Conservation (phyloP, 2,797 vertebrate species). For the Loriculus beryllinus region DNA sequence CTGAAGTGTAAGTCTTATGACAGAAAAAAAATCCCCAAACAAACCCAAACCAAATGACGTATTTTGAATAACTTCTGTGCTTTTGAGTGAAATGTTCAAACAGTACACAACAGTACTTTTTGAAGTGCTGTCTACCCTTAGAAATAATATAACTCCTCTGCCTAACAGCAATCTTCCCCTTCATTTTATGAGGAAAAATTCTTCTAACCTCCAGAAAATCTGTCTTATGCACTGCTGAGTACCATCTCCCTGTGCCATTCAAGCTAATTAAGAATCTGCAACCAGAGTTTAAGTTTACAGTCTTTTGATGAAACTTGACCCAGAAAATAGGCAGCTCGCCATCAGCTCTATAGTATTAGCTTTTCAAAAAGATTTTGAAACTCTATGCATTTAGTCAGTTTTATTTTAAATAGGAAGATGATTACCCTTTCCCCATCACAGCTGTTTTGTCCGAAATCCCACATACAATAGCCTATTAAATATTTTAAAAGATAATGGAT, state of each 20-base stretch:
- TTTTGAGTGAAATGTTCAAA: background rate
- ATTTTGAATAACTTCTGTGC: background rate
- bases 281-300: background rate
- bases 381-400: background rate
- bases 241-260: background rate
- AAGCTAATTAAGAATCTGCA: background rate
- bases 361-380: background rate
- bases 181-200: background rate
- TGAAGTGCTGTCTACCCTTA: background rate
- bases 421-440: background rate
- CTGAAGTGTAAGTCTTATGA: background rate
- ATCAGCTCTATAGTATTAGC: background rate
- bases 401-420: background rate
- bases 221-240: background rate
- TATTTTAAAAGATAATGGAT: background rate
- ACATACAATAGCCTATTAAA: background rate
- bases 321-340: background rate
- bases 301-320: background rate
- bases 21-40: background rate
- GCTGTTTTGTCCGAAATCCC: background rate
- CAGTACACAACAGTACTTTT: background rate
- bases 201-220: background rate
- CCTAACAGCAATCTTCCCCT: background rate
- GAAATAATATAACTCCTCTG: background rate
- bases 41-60: background rate